Evolutionary conservation across 2,888 invertebrate genomes (phyloP), one percentile per base, ranked within the genome.

Genomic region (Odontothrips loti): DNA sequence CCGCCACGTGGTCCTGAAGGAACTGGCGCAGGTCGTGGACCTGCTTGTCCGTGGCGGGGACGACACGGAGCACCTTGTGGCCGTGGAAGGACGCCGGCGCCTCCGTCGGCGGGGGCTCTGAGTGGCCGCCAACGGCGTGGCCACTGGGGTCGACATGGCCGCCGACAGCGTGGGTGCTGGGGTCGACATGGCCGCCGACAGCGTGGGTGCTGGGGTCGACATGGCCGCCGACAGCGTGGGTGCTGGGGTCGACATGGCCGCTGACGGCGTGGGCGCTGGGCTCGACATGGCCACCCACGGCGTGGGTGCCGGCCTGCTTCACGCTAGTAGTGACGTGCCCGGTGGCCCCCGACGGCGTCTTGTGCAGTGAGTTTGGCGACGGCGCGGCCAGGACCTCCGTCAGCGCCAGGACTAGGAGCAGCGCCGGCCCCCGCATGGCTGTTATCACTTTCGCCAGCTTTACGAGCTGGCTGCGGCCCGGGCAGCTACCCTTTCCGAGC

Each of bases 11-110:
- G 68, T 47, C 6, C 2, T 47, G 34, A 17, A 81, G 78, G 43
- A 80, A 79, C n/a, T n/a, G n/a, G 0, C 47, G 47, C 17, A 82
- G 80, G 20, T 47, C 63, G 4, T 27, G 29, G 27, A 82, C 29
- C 79, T 82, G 82, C 79, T 34, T 68, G 1, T 81, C 79, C 27
- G 68, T 47, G 80, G 23, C 58, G 29, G 82, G 82, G 43, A 79
- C 34, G 15, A 82, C 79, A 47, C 81, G 78, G 43, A 75, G 23
- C 27, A 75, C 68, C 68, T 75, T 75, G 68, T 75, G 68, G 68
- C 27, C 68, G 23, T 10, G 23, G 68, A 75, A 75, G 68, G 68
- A 1, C n/a, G n/a, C n/a, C n/a, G n/a, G n/a, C n/a, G n/a, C n/a
- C n/a, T n/a, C n/a, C n/a, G n/a, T n/a, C n/a, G n/a, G n/a, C n/a